Base-by-base conservation (phyloP, 2,888 invertebrate species). In the Mylabris sibirica region DNA sequence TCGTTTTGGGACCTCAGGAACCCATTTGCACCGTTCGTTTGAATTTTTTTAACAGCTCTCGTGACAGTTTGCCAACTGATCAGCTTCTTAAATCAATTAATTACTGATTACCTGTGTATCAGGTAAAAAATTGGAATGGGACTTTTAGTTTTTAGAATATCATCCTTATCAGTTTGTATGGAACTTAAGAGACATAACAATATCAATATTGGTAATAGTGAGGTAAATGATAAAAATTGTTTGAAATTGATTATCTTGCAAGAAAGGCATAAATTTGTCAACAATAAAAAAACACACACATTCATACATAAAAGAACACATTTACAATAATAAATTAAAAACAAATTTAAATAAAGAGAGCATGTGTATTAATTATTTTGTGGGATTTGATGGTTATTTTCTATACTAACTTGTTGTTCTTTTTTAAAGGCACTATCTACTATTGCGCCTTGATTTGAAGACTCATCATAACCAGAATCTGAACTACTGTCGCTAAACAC, bases 401-500 rank as follows among this genome's bases (percentile, higher is more conserved):
- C 76, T 80, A 80, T 79, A 79, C 80, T 79, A 76, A 78, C 78
- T 76, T 78, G 77, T 70, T 77, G 77, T 70, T 77, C 70, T 67
- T 74, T 77, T 70, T 74, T 68, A 63, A 68, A 75, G 69, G 75
- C 69, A 69, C 76, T 73, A 69, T 59, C 68, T 22, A 57, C 41
- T 63, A 68, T 65, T 63, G 70, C 63, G 72, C 86, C 86, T 73
- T 85, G 89, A 81, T 89, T 90, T 63, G 89, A 89, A 44, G 87
- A 89, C 77, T 92, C 92, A 79, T 92, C 92, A 77, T 92, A 92
- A 5, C 92, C 92, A 0, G 92, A 92, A 82, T 92, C 92, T 0
- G 91, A 91, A 38, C 91, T 91, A 77, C 90, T 90, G 78, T 92
- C 92, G 82, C 89, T 90, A 74, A 79, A 87, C 64, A 84, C 81